Base-by-base conservation (phyloP, 2,888 invertebrate species). In the Ophonus ardosiacus region DNA sequence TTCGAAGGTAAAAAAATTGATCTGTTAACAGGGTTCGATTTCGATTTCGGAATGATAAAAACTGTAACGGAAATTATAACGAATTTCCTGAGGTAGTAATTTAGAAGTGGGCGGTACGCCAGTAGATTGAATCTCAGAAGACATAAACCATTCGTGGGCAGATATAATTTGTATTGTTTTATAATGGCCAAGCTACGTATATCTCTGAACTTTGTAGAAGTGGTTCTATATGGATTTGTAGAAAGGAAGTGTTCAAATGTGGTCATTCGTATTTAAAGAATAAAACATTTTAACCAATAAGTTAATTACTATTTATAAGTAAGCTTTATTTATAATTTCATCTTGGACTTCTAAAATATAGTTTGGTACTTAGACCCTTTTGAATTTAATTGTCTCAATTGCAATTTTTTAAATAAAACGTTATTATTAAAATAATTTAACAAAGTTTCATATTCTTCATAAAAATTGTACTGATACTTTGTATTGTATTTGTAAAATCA, bases 31-130 rank as follows among this genome's bases (percentile, higher is more conserved):
- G 74, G 21, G 43, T 51, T 74, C 57, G 78, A 78, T 78, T 78
- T 78, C 38, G n/a, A 78, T 78, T 78, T 78, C 38, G n/a, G 56
- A 57, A n/a, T 78, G 78, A 57, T 78, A 78, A 78, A 78, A 78
- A 78, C 31, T 78, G 57, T 78, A 78, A 56, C 78, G 78, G 78
- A 78, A 78, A 78, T 78, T 57, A 17, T 31, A 57, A 21, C 56
- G 31, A 78, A 78, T 78, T 31, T 78, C 78, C 78, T 57, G 78
- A 57, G 56, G 78, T 78, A 78, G n/a, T 78, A 78, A 31, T 78
- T 78, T 78, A 21, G 24, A 74, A 57, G 78, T 78, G n/a, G 57
- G 78, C 56, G 57, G 2, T 21, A 2, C 18, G 43, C 7, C 6
- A 7, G n/a, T 15, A 56, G 40, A 57, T 78, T 31, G 24, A 57